These are phyloP conservation scores for Semotilus atromaculatus DNA, from an alignment of 2,797 vertebrate species.

Conservation along the genomic window DNA sequence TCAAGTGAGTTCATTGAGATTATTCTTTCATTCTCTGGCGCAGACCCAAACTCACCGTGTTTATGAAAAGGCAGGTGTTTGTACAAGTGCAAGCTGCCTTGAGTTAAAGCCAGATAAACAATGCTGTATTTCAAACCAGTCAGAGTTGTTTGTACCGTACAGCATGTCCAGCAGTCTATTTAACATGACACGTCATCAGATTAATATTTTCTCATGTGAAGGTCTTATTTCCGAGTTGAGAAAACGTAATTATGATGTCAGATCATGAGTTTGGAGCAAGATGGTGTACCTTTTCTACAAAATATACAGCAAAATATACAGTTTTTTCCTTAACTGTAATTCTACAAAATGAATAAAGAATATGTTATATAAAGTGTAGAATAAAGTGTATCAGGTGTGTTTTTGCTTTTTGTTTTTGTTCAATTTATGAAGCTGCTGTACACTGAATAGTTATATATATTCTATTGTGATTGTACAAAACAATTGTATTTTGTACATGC, in stretches of 20 bases:
- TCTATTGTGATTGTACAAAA: neutral
- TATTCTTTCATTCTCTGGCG: slow-evolving; percentile 12
- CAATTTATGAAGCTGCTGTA: neutral
- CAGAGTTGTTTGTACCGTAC: neutral
- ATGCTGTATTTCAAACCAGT: slow-evolving; percentile 15
- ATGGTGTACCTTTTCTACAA: neutral
- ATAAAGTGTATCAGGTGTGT: too few relatives aligned
- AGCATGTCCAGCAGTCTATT: neutral
- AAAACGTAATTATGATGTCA: neutral
- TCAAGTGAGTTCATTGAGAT: slow-evolving; percentile 37
- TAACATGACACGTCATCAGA: neutral
- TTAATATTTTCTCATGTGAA: neutral
- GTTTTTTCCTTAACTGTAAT: neutral
- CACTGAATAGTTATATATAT: neutral
- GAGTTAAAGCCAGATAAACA: slow-evolving; percentile 15
- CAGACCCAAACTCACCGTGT: neutral
- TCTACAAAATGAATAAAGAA: neutral
- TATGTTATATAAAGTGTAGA: too few relatives aligned
- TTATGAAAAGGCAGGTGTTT: slow-evolving; percentile 35
- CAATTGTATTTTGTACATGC: neutral
- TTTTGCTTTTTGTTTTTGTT: neutral
- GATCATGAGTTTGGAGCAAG: neutral
- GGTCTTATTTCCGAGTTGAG: neutral
- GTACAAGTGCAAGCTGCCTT: slow-evolving; percentile 39
- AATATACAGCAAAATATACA: neutral